Base-by-base conservation (phyloP, 2,797 vertebrate genomes). In the Emydoidea blandingii region DNA sequence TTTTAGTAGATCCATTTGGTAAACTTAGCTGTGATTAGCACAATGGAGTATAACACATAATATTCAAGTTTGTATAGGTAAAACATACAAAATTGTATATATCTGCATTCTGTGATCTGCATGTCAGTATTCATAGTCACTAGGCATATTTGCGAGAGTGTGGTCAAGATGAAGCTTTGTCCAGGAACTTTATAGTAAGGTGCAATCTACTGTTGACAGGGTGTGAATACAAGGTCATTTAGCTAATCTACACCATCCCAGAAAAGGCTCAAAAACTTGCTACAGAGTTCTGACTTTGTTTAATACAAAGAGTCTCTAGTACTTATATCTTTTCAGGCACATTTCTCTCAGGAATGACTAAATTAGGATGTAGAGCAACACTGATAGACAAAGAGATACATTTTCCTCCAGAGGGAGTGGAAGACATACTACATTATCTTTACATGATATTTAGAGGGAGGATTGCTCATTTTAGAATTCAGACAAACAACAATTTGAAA, bases 401-500 rank as follows among this genome's bases (percentile, higher is more conserved):
- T 79, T 97, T 93, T 91, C 41, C 86, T 96, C 90, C 52, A 91
- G 95, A 86, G 89, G 23, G 49, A 96, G 6, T 84, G 79, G 82
- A 95, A 96, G 62, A 93, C 44, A 96, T 34, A 91, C 8, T 83
- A 6, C 79, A 85, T 79, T 94, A 95, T 94, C 76, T 37, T 95
- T 88, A 81, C 4, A 41, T 37, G 85, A 86, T 95, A 86, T 94
- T 97, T 96, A 91, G 78, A 94, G 88, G 82, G 65, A 85, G 84
- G 52, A 86, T 88, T 93, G 89, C 85, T 96, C 52, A 93, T 86
- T 96, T 97, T 91, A 87, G 72, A 92, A 95, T 96, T 97, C 93
- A 96, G 86, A 94, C 47, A 96, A 96, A 96, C 76, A 94, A 81
- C 50, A 91, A 95, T 97, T 97, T 96, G 92, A 95, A 97, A 91